Conservation (phyloP, 1,140 invertebrate species). For the Nasonia giraulti region DNA sequence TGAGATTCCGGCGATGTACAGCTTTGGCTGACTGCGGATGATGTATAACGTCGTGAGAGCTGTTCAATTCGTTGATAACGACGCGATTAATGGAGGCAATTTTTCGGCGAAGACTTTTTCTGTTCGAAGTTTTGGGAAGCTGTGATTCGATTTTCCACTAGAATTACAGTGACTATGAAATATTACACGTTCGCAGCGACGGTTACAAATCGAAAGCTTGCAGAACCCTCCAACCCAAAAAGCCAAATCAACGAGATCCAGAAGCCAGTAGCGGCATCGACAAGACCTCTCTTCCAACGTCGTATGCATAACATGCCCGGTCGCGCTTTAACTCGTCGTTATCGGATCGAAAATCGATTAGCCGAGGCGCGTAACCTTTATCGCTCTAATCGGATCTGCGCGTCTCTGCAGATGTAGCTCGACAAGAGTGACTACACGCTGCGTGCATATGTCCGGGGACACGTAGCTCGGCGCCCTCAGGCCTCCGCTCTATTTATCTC, state of each 20-base stretch:
- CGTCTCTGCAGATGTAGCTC: conserved; percentile 38
- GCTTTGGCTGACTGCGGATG: too few species aligned
- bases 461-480: conserved; percentile 53
- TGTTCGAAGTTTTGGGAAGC: too few species aligned
- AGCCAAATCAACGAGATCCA: neutral
- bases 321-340: conserved; percentile 31
- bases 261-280: too few species aligned
- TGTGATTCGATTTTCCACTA: neutral
- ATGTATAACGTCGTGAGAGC: conserved; percentile 12
- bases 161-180: neutral
- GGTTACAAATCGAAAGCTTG: neutral
- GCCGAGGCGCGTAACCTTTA: conserved; percentile 60
- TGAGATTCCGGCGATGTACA: neutral
- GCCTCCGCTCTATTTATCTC: conserved; percentile 69
- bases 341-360: conserved; percentile 40
- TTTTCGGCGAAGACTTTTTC: too few species aligned
- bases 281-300: neutral
- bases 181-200: neutral
- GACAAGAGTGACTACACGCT: conserved; percentile 65
- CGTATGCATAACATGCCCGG: too few species aligned
- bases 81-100: neutral
- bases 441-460: conserved; percentile 71
- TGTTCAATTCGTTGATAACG: conserved; percentile 14
- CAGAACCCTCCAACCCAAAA: neutral
- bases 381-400: conserved; percentile 68